A percentile compares a stretch with the other conserved stretches of the same genome.
These are phyloP conservation scores for Sebastolobus alascanus DNA, from an alignment of 2,797 vertebrate genomes.

Conservation along the genomic window DNA sequence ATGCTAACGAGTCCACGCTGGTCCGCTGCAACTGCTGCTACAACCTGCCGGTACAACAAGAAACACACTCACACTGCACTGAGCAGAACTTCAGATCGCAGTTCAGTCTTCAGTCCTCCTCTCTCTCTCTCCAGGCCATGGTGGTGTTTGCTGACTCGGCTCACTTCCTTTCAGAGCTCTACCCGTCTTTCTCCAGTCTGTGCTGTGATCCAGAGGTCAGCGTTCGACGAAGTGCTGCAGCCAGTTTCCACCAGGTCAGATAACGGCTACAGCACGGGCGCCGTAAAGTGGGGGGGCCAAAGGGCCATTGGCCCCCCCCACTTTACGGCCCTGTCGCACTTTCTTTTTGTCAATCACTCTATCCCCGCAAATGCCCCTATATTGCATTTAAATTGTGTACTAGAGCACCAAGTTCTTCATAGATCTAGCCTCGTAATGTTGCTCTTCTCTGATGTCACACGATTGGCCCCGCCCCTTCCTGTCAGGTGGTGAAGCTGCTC, in stretches of 20 bases:
- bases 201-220: slow-evolving; percentile 94
- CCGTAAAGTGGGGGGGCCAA: too few relatives aligned
- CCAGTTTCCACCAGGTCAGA: slow-evolving; percentile 93
- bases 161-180: slow-evolving; percentile 92
- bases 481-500: slow-evolving; percentile 94
- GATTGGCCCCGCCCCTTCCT: slow-evolving; percentile 1
- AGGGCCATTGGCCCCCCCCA: too few relatives aligned
- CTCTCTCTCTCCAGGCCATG: slow-evolving; percentile 87
- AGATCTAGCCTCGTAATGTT: background rate
- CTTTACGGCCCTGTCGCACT: too few relatives aligned
- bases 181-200: slow-evolving; percentile 92
- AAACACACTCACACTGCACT: background rate
- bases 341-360: too few relatives aligned
- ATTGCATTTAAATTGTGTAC: too few relatives aligned
- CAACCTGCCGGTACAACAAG: slow-evolving; percentile 90
- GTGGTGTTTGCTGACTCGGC: slow-evolving; percentile 92
- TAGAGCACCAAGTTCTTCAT: too few relatives aligned
- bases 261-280: too few relatives aligned
- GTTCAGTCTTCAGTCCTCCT: background rate
- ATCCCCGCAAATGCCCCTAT: too few relatives aligned
- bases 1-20: slow-evolving; percentile 87
- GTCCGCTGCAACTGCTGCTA: slow-evolving; percentile 96
- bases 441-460: background rate
- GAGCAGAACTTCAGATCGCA: background rate
- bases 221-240: slow-evolving; percentile 91